Percentiles rank a stretch among this genome's conserved stretches.
phyloP scores from a whole-genome alignment of 2,113 vertebrate species.

The Psilopsiagon aurifrons region DNA sequence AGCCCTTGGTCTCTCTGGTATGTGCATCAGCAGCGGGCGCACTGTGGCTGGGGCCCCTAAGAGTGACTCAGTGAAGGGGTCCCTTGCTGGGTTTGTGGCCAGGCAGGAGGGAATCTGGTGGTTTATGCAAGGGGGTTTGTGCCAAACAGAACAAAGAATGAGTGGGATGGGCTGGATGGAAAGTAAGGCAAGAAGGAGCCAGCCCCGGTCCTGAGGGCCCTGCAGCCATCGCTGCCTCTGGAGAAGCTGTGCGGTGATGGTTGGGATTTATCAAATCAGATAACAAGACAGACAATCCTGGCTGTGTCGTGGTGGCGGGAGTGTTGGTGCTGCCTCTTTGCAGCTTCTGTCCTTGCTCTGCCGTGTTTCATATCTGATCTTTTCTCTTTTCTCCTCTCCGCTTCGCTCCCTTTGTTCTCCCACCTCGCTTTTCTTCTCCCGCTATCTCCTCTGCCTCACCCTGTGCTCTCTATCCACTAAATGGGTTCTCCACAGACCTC shows the following conservation, averaged over 20 bases:
- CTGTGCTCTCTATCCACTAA: not conserved
- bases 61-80: not conserved
- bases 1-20: fast-evolving
- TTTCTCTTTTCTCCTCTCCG: not conserved
- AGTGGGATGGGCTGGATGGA: not conserved
- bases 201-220: not conserved
- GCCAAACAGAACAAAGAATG: fast-evolving
- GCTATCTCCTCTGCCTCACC: not conserved
- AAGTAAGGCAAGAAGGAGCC: not conserved
- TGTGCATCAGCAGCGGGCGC: fast-evolving
- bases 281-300: not conserved
- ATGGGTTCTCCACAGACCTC: not conserved
- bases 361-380: not conserved
- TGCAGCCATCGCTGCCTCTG: not conserved
- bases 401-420: not conserved
- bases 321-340: not conserved
- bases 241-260: fast-evolving
- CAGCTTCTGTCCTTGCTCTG: not conserved
- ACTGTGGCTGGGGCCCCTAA: fast-evolving
- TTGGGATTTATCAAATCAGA: not conserved
- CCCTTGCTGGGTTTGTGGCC: not conserved
- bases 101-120: not conserved
- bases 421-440: not conserved
- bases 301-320: not conserved
- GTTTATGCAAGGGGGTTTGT: not conserved